phyloP scores from a whole-genome alignment of 2,888 invertebrate genomes.

The Bellardia pandia region DNA sequence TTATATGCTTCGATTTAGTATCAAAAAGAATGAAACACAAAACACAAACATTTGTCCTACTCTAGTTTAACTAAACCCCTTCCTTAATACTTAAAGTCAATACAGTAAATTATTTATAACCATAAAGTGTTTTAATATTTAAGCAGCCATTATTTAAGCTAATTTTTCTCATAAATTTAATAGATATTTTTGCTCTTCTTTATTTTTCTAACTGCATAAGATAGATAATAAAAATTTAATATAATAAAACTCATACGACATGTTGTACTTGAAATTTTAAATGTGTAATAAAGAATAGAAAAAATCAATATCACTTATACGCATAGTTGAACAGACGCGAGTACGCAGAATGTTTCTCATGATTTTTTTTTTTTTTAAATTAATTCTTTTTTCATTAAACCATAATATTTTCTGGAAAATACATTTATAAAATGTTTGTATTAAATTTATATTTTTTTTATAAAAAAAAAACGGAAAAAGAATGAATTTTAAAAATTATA shows the following conservation, averaged over 20 bases:
- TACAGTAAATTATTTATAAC: background rate
- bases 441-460: background rate
- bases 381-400: background rate
- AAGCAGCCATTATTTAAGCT: background rate
- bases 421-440: background rate
- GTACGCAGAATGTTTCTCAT: background rate
- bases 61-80: too few species aligned
- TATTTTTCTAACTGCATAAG: background rate
- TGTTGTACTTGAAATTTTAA: conserved; percentile 18
- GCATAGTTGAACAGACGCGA: background rate
- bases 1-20: too few species aligned
- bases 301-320: conserved; percentile 32
- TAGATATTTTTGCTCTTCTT: background rate
- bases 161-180: background rate
- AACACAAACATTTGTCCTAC: too few species aligned
- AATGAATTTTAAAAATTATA: conserved; percentile 1
- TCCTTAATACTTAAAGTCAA: background rate
- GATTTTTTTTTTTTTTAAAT: background rate
- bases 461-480: background rate
- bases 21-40: too few species aligned
- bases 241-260: conserved; percentile 17
- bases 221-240: background rate
- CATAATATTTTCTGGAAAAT: background rate
- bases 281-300: background rate
- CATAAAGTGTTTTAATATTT: background rate